These are phyloP conservation scores for Chrysolina haemoptera DNA, from an alignment of 2,888 invertebrate species.

Conservation along the genomic window DNA sequence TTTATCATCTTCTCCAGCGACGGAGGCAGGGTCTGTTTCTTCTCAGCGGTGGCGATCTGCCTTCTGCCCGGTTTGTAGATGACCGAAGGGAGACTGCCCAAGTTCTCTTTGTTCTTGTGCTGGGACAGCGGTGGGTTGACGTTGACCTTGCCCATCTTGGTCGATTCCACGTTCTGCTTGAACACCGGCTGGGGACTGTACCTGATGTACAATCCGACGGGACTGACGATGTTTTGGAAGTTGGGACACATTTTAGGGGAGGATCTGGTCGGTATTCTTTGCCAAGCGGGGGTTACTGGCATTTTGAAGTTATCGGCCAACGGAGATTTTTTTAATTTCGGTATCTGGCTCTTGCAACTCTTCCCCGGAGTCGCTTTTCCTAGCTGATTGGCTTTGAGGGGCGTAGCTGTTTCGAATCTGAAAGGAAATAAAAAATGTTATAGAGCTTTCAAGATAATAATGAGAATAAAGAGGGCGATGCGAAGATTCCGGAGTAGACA, in stretches of 20 bases:
- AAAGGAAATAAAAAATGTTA: not conserved
- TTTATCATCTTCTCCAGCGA: slow-evolving; percentile 36
- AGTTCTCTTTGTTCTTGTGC: slow-evolving; percentile 21
- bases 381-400: not conserved
- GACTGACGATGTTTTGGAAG: slow-evolving; percentile 43
- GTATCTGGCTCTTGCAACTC: slow-evolving; percentile 18
- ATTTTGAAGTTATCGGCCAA: slow-evolving; percentile 15
- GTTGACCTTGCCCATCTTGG: not conserved
- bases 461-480: too few relatives aligned
- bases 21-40: slow-evolving; percentile 9
- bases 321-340: slow-evolving; percentile 1
- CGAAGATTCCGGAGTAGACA: too few relatives aligned
- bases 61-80: slow-evolving; percentile 36
- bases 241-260: slow-evolving; percentile 6
- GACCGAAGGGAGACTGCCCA: slow-evolving; percentile 2
- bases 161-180: slow-evolving; percentile 31
- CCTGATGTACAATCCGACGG: slow-evolving; percentile 45
- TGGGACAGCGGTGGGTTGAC: not conserved
- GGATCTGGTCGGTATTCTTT: slow-evolving; percentile 1
- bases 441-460: too few relatives aligned
- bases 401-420: not conserved
- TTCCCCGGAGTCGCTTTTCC: not conserved
- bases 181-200: slow-evolving; percentile 39
- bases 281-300: slow-evolving; percentile 2
- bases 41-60: slow-evolving; percentile 27